Percentiles rank a stretch among this genome's conserved stretches.
Evolutionary conservation across 2,888 invertebrate genomes (phyloP).

Genomic region (Phytoseiulus persimilis): DNA sequence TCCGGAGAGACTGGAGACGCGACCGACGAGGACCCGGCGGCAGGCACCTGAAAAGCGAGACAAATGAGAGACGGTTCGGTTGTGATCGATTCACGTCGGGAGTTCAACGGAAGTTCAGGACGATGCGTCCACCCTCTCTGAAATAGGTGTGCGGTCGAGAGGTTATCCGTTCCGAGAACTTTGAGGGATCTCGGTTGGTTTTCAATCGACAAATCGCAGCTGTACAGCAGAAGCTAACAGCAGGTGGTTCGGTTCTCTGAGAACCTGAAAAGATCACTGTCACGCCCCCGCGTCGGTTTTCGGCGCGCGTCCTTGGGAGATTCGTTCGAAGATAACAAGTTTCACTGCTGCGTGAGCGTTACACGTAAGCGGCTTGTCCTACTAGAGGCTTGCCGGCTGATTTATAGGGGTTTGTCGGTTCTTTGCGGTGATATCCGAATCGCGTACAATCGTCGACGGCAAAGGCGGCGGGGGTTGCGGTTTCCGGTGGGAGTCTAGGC

Average conservation of each 20-base stretch:
- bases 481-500: too few relatives aligned
- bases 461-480: too few relatives aligned
- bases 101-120: too few relatives aligned
- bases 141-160: too few relatives aligned
- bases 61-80: neutral
- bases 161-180: too few relatives aligned
- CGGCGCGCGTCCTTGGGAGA: neutral
- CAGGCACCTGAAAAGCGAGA: conserved; percentile 11
- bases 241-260: too few relatives aligned
- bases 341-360: neutral
- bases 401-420: neutral
- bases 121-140: too few relatives aligned
- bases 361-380: neutral
- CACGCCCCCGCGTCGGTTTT: neutral
- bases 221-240: too few relatives aligned
- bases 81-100: too few relatives aligned
- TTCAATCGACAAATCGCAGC: too few relatives aligned
- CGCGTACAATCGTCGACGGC: neutral
- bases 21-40: conserved; percentile 26
- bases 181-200: too few relatives aligned
- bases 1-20: conserved; percentile 27
- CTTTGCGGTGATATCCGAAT: neutral
- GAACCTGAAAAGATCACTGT: too few relatives aligned
- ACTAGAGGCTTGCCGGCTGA: neutral
- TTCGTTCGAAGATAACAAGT: neutral